Evolutionary conservation across 2,888 invertebrate genomes (phyloP).

Genomic region (Synanthedon tipuliformis): DNA sequence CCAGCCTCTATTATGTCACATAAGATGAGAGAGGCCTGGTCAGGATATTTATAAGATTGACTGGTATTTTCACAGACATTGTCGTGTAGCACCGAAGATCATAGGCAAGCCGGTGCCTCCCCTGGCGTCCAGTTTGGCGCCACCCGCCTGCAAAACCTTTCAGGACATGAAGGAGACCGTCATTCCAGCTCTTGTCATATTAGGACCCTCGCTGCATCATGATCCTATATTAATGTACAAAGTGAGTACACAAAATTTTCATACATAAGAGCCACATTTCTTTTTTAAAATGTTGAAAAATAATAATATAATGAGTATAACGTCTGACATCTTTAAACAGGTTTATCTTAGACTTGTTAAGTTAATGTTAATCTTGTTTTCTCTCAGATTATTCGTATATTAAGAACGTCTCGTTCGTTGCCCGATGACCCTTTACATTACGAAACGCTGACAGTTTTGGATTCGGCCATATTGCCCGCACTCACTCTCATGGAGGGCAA

Average conservation of each 20-base stretch:
- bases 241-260: conserved; percentile 36
- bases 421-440: conserved; percentile 76
- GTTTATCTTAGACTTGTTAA: not conserved
- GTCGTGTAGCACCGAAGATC: conserved; percentile 78
- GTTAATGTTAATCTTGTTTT: not conserved
- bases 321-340: too few species aligned
- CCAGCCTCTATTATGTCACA: too few species aligned
- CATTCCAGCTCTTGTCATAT: conserved; percentile 85
- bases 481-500: conserved; percentile 93
- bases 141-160: conserved; percentile 75
- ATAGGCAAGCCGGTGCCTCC: conserved; percentile 68
- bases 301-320: too few species aligned
- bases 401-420: conserved; percentile 42
- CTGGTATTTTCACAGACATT: conserved; percentile 68
- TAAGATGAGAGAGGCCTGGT: not conserved
- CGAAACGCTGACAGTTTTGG: conserved; percentile 87
- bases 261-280: not conserved
- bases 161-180: conserved; percentile 79
- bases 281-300: too few species aligned
- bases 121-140: conserved; percentile 71
- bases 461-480: conserved; percentile 90
- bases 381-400: conserved; percentile 53
- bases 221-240: conserved; percentile 94
- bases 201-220: conserved; percentile 89
- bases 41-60: not conserved